phyloP scores from a whole-genome alignment of 2,888 invertebrate genomes.

The Petrolisthes cinctipes region DNA sequence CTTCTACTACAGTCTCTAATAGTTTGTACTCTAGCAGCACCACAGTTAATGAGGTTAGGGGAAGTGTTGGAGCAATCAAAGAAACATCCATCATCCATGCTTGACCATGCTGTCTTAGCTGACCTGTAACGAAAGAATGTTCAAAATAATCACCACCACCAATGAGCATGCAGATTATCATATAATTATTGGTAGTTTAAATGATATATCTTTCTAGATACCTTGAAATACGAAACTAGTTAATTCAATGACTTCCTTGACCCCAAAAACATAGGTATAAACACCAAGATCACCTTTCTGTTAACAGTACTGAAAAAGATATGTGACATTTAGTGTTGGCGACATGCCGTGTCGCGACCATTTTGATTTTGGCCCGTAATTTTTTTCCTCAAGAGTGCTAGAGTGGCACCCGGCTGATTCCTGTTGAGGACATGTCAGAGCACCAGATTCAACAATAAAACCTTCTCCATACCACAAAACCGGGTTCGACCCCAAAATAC shows the following conservation, averaged over 20 bases:
- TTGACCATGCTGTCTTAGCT: constrained; percentile 10
- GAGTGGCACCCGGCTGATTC: not conserved
- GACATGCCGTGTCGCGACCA: too few relatives aligned
- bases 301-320: not conserved
- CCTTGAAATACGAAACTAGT: not conserved
- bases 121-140: not conserved
- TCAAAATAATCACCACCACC: not conserved
- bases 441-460: constrained; percentile 23
- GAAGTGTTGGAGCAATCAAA: constrained; percentile 19
- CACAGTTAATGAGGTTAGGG: constrained; percentile 30
- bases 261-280: not conserved
- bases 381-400: not conserved
- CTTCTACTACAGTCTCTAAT: constrained; percentile 19
- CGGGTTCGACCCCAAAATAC: constrained; percentile 22
- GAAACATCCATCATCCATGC: constrained; percentile 17
- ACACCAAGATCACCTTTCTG: constrained; percentile 2
- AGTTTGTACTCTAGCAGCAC: constrained; percentile 19
- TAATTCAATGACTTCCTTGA: not conserved
- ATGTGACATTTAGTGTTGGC: not conserved
- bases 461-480: constrained; percentile 18
- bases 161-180: not conserved
- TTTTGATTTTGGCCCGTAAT: constrained; percentile 9
- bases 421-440: not conserved
- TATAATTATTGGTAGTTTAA: not conserved
- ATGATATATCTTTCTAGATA: not conserved